Evolutionary conservation across 2,797 vertebrate genomes (phyloP).

Genomic region (Darevskia nairensis): DNA sequence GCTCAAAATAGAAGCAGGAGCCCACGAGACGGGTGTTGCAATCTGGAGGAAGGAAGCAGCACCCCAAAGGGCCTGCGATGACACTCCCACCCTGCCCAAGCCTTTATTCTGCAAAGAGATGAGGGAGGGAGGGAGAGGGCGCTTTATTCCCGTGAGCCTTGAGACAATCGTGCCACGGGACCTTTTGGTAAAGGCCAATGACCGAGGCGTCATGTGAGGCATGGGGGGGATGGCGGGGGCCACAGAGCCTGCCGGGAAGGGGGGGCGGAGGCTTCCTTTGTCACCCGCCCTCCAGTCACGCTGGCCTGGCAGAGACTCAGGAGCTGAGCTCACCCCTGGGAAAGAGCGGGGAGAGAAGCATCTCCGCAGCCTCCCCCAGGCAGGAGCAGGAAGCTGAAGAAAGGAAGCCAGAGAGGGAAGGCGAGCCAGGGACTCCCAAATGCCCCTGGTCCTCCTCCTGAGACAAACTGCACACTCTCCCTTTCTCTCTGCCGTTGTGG

Average conservation of each 20-base stretch:
- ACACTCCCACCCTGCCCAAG: slow-evolving; percentile 12
- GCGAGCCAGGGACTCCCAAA: slow-evolving; percentile 4
- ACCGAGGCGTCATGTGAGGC: slow-evolving; percentile 72
- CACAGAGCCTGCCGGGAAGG: too few species aligned
- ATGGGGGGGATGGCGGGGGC: not conserved
- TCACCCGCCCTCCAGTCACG: slow-evolving; percentile 35
- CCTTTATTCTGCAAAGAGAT: slow-evolving; percentile 18
- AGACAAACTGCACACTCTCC: too few species aligned
- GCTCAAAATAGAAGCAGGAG: not conserved
- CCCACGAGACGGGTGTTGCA: not conserved
- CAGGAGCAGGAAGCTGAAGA: slow-evolving; percentile 34
- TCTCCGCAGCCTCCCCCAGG: not conserved
- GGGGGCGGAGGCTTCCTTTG: not conserved
- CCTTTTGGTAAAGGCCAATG: slow-evolving; percentile 2
- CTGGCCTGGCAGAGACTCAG: slow-evolving; percentile 30
- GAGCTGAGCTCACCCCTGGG: slow-evolving; percentile 32
- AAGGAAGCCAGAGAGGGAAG: not conserved
- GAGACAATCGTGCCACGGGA: not conserved
- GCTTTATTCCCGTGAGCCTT: not conserved
- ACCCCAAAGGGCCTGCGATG: not conserved
- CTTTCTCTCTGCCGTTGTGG: too few species aligned
- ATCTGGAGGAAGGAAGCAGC: fast-evolving
- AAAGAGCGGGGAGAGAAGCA: not conserved
- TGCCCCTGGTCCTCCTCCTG: too few species aligned
- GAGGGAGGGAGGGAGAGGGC: not conserved